Evolutionary conservation across 2,113 vertebrate genomes (phyloP), one percentile per base, ranked within the genome.

Genomic region (Gymnocephalus cernua): DNA sequence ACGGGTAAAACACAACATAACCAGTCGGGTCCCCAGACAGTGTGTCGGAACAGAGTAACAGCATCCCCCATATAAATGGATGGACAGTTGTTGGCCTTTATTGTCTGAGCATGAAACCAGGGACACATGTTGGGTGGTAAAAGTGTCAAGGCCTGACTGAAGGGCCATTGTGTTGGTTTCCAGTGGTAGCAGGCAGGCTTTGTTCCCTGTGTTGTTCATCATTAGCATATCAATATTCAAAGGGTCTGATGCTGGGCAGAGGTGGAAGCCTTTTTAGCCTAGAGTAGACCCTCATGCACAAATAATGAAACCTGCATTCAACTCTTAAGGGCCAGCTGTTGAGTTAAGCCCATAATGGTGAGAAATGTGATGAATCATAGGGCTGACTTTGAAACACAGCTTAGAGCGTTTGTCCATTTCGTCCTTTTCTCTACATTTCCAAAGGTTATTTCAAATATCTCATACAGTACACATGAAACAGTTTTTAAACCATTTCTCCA

Each of bases 221-320:
- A 96, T 96, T 96, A 95, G 92, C 95, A 96, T 95, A 91, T 95
- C 95, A 95, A 95, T 95, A 95, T 94, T 94, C 89, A 92, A 87
- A 84, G 85, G 85, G 87, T 84, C 41, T 91, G 91, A 87, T 78
- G 84, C 72, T 61, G 80, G 81, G 65, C 87, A 92, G 83, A 83
- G 86, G 89, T 89, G 87, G 89, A 79, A 84, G 89, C 82, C 91
- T 94, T 85, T 91, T 92, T 86, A 90, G 84, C 71, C 61, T 45
- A 5, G 67, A 92, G 86, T 74, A 47, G 75, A 84, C 90, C 73
- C 85, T 90, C 72, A 10, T 44, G 54, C 79, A 79, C 77, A 87
- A 84, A 89, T 82, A 86, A 84, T 77, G 51, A 71, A 85, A 71
- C 50, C 62, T 50, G 76, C 32, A 63, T 85, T 92, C 41, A 29